Conservation (phyloP, 2,113 vertebrate species). For the Haemorhous mexicanus region DNA sequence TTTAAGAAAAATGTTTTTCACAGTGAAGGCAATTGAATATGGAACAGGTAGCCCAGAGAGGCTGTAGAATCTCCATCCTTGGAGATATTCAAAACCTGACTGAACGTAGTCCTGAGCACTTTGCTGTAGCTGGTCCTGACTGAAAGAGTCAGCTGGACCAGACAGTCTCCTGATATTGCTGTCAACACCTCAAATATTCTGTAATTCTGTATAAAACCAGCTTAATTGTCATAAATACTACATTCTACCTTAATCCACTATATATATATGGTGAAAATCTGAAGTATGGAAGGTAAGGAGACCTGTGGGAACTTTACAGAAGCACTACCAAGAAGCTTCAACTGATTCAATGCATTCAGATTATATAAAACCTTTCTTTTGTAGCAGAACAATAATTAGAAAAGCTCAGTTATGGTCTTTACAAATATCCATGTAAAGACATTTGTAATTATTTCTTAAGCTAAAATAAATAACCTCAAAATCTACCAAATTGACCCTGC, state of each 20-base stretch:
- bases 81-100: background rate
- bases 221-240: background rate
- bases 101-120: background rate
- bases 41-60: background rate
- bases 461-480: background rate
- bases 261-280: background rate
- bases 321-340: background rate
- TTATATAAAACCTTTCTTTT: conserved; percentile 2
- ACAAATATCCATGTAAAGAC: background rate
- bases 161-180: background rate
- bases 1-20: background rate
- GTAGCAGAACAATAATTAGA: background rate
- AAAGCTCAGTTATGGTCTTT: background rate
- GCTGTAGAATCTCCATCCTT: background rate
- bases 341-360: background rate
- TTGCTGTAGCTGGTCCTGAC: background rate
- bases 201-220: background rate
- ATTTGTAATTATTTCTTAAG: background rate
- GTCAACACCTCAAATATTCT: background rate
- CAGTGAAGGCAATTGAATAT: background rate
- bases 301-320: background rate
- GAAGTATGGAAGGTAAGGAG: background rate
- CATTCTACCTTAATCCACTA: background rate
- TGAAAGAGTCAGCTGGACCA: background rate
- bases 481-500: background rate